phyloP scores from a whole-genome alignment of 2,888 invertebrate genomes.

The Pandemis cinnamomeana region DNA sequence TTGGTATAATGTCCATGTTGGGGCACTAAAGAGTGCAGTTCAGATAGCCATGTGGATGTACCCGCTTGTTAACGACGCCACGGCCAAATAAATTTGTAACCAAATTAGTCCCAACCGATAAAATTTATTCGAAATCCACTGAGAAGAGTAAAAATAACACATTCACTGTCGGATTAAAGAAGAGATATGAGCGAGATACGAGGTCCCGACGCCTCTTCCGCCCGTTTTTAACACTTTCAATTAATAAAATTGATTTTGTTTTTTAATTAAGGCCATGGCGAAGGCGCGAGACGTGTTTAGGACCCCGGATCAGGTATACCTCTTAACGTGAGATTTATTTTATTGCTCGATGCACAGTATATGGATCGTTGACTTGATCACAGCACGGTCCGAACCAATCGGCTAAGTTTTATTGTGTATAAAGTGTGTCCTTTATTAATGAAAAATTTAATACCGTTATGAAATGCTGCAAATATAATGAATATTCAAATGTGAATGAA shows the following conservation, averaged over 20 bases:
- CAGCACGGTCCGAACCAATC: conserved; percentile 62
- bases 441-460: conserved; percentile 36
- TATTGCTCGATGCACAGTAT: conserved; percentile 78
- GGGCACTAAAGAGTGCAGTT: conserved; percentile 78
- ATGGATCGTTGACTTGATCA: conserved; percentile 63
- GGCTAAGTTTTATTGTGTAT: conserved; percentile 67
- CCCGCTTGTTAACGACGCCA: conserved; percentile 82
- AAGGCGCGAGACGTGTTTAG: conserved; percentile 76
- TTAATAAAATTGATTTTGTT: conserved; percentile 85
- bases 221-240: conserved; percentile 85
- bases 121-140: conserved; percentile 84
- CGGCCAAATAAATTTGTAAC: conserved; percentile 85
- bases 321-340: conserved; percentile 82
- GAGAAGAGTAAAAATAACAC: conserved; percentile 84
- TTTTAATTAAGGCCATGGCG: conserved; percentile 83
- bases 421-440: conserved; percentile 65
- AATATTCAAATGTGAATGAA: conserved; percentile 23
- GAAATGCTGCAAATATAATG: conserved; percentile 26
- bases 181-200: conserved; percentile 82
- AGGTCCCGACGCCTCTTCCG: conserved; percentile 76
- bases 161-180: conserved; percentile 83
- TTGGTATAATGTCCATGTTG: conserved; percentile 79
- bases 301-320: conserved; percentile 75
- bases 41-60: conserved; percentile 81
- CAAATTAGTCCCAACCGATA: conserved; percentile 84